Base-by-base conservation (phyloP, 2,888 invertebrate species). In the Marasmarcha lunaedactyla region DNA sequence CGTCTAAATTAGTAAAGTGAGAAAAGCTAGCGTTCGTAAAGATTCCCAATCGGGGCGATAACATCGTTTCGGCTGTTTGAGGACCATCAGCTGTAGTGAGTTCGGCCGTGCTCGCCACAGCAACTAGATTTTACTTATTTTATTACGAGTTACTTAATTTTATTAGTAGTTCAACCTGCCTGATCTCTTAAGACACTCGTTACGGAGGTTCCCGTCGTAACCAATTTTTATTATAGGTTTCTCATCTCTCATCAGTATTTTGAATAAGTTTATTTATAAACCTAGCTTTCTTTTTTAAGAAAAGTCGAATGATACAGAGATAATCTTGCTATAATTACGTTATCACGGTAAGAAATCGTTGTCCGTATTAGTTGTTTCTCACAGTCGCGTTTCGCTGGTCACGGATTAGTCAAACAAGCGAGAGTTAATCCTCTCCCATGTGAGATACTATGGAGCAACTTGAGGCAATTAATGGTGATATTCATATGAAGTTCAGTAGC, bases 1-100 rank as follows among this genome's bases (percentile, higher is more conserved):
- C 73, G 68, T 74, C 77, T 77, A 78, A 78, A 81, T 81, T 81
- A 78, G 78, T 74, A 51, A 71, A 72, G 79, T 78, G 79, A 79
- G 78, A 79, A 79, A 78, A 76, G 76, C 71, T 74, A 69, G 72
- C 71, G 72, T 70, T 70, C 68, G 69, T 76, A 71, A 73, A 70
- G 68, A 57, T 65, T 68, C 61, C 61, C 67, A 76, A 78, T 79
- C 69, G 70, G 53, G 55, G 65, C 64, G 73, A 76, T 81, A 77
- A 77, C 68, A 69, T 74, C 70, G 70, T 6, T 64, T 67, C 2
- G n/a, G 6, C 30, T n/a, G n/a, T n/a, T 30, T 11, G n/a, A 7
- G 30, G 4, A 61, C 66, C 67, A 65, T 69, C 64, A 66, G 58
- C 69, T 71, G 73, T 71, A 72, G 70, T 71, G 55, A 71, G 68